A percentile compares a stretch with the other conserved stretches of the same genome.
Evolutionary conservation across 1,140 invertebrate genomes (phyloP).

Genomic region (Eriosoma lanigerum): DNA sequence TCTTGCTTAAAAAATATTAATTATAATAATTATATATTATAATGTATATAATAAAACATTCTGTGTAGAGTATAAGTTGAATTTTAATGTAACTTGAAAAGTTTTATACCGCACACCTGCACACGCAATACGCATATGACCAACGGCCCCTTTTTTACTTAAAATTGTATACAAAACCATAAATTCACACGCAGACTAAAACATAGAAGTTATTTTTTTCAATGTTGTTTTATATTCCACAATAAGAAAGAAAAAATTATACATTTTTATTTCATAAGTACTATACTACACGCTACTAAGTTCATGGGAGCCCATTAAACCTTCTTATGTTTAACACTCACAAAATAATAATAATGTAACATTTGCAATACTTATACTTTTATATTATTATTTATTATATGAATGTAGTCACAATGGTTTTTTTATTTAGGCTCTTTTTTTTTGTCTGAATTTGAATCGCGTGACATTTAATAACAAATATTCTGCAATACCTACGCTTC

Average conservation of each 20-base stretch:
- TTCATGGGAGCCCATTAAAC: not conserved
- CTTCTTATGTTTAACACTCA: conserved; percentile 15
- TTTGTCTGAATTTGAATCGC: conserved; percentile 30
- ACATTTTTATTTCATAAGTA: conserved; percentile 15
- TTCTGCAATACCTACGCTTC: conserved; percentile 6
- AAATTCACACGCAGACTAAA: conserved; percentile 14
- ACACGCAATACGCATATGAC: conserved; percentile 14
- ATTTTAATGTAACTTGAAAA: conserved; percentile 8
- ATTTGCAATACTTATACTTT: not conserved
- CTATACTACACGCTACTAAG: conserved; percentile 21
- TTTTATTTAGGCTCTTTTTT: not conserved
- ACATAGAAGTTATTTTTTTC: not conserved
- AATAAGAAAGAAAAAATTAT: conserved; percentile 22
- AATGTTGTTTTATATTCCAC: not conserved
- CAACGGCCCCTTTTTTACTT: not conserved
- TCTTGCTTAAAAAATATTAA: conserved; percentile 10
- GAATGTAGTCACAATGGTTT: conserved; percentile 1
- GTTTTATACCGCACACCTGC: not conserved
- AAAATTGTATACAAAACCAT: not conserved
- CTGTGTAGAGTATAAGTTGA: not conserved
- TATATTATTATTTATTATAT: not conserved
- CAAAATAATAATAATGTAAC: conserved; percentile 15
- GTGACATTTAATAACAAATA: conserved; percentile 36
- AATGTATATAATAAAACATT: not conserved
- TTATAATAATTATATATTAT: not conserved